Conservation (phyloP, 2,113 vertebrate species). For the Rhinogobius similis region DNA sequence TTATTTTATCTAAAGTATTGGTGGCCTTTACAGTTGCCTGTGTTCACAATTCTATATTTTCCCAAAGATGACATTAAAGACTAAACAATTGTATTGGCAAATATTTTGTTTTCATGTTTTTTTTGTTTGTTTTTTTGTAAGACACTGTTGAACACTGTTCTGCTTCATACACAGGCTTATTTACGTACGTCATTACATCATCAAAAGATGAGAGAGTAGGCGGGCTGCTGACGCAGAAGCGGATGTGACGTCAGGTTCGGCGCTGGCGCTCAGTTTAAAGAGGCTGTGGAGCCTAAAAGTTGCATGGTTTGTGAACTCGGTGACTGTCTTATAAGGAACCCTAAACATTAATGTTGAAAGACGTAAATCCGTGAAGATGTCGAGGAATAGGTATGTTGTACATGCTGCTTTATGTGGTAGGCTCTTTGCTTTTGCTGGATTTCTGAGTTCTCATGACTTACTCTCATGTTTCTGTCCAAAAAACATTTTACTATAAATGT, state of each 20-base stretch:
- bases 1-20: neutral
- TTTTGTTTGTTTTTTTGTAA: no score
- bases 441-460: neutral
- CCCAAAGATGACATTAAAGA: conserved; percentile 4
- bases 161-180: neutral
- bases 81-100: neutral
- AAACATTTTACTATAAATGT: neutral
- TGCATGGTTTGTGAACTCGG: neutral
- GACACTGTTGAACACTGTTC: no score
- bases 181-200: no score
- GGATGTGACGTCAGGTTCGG: conserved; percentile 4
- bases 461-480: neutral
- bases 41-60: neutral
- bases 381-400: conserved; percentile 53
- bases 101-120: neutral
- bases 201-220: no score
- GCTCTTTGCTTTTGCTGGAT: no score
- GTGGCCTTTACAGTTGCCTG: neutral
- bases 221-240: neutral
- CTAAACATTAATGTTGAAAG: neutral
- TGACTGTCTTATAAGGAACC: neutral
- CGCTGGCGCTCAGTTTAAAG: conserved; percentile 55
- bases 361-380: conserved; percentile 34
- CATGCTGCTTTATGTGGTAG: neutral
- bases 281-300: conserved; percentile 7